Evolutionary conservation across 2,888 invertebrate genomes (phyloP).

Genomic region (Drosophila mimica): DNA sequence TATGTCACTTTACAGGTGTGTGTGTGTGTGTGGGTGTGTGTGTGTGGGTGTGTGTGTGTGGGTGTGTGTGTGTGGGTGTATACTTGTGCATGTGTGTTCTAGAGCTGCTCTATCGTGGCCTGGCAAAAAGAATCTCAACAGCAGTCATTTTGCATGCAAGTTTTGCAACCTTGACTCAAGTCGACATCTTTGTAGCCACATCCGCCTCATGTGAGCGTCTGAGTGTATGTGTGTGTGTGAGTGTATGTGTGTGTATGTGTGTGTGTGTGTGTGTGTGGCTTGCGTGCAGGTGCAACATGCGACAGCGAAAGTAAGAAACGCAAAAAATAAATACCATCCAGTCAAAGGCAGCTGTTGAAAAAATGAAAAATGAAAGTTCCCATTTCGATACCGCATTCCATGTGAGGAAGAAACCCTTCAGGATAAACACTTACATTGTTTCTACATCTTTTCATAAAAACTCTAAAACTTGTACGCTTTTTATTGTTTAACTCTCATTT

Average conservation of each 20-base stretch:
- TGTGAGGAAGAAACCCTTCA: not conserved
- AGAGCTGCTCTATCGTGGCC: constrained; percentile 60
- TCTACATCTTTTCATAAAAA: not conserved
- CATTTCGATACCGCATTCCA: not conserved
- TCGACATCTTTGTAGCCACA: constrained; percentile 45
- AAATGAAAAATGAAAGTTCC: not conserved
- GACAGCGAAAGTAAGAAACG: not conserved
- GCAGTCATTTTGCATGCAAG: constrained; percentile 73
- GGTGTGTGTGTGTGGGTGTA: constrained; percentile 5
- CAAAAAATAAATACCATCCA: not conserved
- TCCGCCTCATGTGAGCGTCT: not conserved
- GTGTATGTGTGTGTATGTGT: constrained; percentile 8
- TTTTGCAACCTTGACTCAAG: constrained; percentile 69
- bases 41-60: not conserved
- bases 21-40: not conserved
- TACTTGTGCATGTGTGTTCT: constrained; percentile 5
- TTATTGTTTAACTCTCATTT: no score
- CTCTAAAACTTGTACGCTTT: not conserved
- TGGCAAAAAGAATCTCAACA: constrained; percentile 66
- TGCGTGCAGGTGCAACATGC: constrained; percentile 35
- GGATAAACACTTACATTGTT: not conserved
- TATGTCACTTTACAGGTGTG: constrained; percentile 9
- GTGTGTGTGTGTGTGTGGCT: not conserved
- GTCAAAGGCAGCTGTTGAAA: not conserved
- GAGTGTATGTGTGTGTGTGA: not conserved